A percentile compares a stretch with the other conserved stretches of the same genome.
Conservation (phyloP, 2,888 invertebrate genomes). For the Asteroscopus sphinx region DNA sequence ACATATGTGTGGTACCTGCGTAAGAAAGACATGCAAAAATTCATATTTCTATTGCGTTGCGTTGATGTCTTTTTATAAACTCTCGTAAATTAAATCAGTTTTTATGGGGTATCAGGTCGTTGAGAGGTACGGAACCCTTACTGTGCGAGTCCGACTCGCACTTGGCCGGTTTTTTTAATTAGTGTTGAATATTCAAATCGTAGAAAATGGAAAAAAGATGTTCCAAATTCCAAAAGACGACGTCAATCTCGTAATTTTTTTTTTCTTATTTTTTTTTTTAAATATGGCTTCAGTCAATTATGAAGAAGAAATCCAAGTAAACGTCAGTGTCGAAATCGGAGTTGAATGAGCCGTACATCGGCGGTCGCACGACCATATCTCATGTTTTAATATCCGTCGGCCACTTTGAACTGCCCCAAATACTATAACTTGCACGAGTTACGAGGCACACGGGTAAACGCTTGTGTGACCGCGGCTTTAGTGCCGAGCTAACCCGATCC, state of each 20-base stretch:
- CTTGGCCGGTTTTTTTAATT: slow-evolving; percentile 11
- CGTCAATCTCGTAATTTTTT: slow-evolving; percentile 46
- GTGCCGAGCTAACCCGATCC: slow-evolving; percentile 60
- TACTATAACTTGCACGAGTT: slow-evolving; percentile 87
- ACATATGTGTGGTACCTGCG: too few relatives aligned
- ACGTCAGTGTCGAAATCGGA: slow-evolving; percentile 70
- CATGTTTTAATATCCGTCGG: slow-evolving; percentile 85
- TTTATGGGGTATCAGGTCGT: too few relatives aligned
- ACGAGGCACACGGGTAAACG: slow-evolving; percentile 77
- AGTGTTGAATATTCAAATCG: slow-evolving; percentile 36
- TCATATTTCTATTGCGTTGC: too few relatives aligned
- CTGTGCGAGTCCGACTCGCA: too few relatives aligned
- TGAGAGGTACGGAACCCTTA: too few relatives aligned
- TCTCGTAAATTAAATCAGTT: too few relatives aligned
- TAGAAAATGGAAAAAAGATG: slow-evolving; percentile 32
- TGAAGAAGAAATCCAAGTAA: slow-evolving; percentile 65
- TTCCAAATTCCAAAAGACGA: slow-evolving; percentile 32
- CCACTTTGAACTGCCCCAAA: slow-evolving; percentile 86
- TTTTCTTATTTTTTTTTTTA: slow-evolving; percentile 48
- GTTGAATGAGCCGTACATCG: slow-evolving; percentile 80
- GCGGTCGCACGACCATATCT: slow-evolving; percentile 82
- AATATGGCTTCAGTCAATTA: slow-evolving; percentile 66
- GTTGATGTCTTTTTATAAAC: too few relatives aligned
- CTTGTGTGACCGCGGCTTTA: slow-evolving; percentile 77
- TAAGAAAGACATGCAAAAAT: too few relatives aligned